Conservation (phyloP, 2,797 vertebrate genomes). For the Micropoecilia bifurca region DNA sequence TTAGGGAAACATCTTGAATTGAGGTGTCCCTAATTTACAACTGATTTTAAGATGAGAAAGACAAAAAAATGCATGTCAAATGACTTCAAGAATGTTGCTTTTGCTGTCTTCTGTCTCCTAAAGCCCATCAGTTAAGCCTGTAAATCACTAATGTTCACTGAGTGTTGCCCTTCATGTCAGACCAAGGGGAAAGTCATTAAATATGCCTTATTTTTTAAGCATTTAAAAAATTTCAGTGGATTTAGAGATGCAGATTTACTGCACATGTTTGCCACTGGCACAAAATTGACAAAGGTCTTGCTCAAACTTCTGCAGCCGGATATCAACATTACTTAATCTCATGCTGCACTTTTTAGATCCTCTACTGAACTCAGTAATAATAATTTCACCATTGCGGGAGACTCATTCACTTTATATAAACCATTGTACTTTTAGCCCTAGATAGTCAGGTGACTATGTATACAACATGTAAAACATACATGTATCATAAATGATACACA, state of each 20-base stretch:
- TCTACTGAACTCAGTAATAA: background rate
- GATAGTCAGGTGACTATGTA: background rate
- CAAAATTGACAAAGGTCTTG: background rate
- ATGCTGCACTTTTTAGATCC: background rate
- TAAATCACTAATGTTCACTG: background rate
- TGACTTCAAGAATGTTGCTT: background rate
- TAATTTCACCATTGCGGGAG: background rate
- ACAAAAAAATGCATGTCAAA: background rate
- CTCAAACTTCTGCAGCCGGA: background rate
- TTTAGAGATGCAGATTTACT: background rate
- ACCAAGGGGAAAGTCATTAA: background rate
- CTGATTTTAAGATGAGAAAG: background rate
- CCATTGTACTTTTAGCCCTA: background rate
- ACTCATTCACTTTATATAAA: background rate
- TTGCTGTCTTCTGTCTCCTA: background rate
- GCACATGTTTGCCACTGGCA: background rate
- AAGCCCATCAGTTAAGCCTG: background rate
- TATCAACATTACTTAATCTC: background rate
- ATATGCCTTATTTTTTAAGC: background rate
- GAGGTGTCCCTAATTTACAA: background rate
- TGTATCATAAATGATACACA: background rate
- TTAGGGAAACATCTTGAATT: background rate
- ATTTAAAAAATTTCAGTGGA: too few species aligned
- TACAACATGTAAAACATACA: background rate
- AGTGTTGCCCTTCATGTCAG: background rate